Evolutionary conservation across 2,113 vertebrate species (phyloP).

Genomic region (human): GRCh38 chr5:11946501-11947000

Average conservation of each 20-base stretch:
- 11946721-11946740: background rate
- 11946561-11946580: background rate
- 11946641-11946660: background rate
- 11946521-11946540: background rate
- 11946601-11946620: background rate
- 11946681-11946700: accelerated
- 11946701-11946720: background rate
- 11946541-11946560: background rate
- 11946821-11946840: background rate
- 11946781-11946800: background rate
- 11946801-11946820: background rate
- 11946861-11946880: background rate
- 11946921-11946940: background rate
- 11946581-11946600: background rate
- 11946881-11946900: background rate
- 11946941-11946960: background rate
- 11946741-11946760: background rate
- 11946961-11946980: background rate
- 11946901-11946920: background rate
- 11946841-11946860: background rate
- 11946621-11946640: background rate
- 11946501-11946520: background rate
- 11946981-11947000: background rate
- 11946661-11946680: accelerated
- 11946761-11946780: background rate